phyloP scores from a whole-genome alignment of 2,113 vertebrate species.

The Sterna hirundo region DNA sequence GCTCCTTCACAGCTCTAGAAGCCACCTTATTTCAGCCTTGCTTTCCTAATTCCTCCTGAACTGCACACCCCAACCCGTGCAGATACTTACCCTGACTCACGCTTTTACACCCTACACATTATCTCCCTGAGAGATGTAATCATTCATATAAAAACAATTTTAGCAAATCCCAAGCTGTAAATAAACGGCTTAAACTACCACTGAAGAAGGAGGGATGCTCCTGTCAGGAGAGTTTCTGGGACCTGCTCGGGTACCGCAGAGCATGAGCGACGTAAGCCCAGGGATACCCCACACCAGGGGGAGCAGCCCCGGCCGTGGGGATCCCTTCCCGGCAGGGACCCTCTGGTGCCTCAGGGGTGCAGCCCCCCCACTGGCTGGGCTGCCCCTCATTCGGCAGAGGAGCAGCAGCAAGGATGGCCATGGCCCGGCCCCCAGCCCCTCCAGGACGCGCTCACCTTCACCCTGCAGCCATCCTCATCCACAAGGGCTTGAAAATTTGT shows the following conservation, averaged over 20 bases:
- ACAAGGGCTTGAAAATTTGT: neutral
- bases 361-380: fast-evolving
- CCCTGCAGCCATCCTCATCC: neutral
- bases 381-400: neutral
- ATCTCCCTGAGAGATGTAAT: neutral
- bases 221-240: neutral
- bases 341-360: fast-evolving
- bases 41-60: neutral
- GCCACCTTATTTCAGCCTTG: neutral
- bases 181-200: neutral
- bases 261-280: fast-evolving
- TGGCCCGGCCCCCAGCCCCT: fast-evolving
- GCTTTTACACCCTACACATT: neutral
- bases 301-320: fast-evolving
- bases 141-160: neutral
- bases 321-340: neutral
- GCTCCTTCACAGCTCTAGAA: neutral
- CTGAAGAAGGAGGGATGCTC: neutral
- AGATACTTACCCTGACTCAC: neutral
- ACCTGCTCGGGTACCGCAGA: fast-evolving
- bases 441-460: neutral
- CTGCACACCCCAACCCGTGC: neutral
- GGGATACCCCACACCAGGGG: neutral
- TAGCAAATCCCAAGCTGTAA: neutral
- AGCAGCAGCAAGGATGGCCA: neutral